These are phyloP conservation scores for Hyperoplus lanceolatus DNA, from an alignment of 2,797 vertebrate genomes.

Conservation along the genomic window DNA sequence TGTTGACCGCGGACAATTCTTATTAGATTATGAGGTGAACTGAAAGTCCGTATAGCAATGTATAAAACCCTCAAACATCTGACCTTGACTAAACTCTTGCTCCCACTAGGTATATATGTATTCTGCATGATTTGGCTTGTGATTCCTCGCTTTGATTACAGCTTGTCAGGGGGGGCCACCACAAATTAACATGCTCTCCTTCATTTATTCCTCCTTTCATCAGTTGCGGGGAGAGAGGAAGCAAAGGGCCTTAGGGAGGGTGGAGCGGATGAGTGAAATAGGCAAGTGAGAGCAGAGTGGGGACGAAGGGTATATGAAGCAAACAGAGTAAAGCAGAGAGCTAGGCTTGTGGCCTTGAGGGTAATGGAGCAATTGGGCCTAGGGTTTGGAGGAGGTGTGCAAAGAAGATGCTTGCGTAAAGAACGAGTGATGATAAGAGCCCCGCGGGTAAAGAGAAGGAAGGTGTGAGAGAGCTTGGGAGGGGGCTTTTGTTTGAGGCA, in stretches of 20 bases:
- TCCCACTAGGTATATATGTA: slow-evolving; percentile 21
- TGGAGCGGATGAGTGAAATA: slow-evolving; percentile 45
- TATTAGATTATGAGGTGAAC: slow-evolving; percentile 2
- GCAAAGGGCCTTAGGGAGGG: slow-evolving; percentile 49
- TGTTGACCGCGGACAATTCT: neutral
- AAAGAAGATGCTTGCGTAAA: slow-evolving; percentile 57
- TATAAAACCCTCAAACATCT: slow-evolving; percentile 12
- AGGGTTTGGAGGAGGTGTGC: slow-evolving; percentile 58
- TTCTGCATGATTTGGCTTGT: slow-evolving; percentile 41
- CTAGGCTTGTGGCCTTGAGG: slow-evolving; percentile 51
- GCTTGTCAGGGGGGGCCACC: slow-evolving; percentile 67
- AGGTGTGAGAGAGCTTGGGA: slow-evolving; percentile 53
- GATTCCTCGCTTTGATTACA: slow-evolving; percentile 73
- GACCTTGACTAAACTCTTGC: slow-evolving; percentile 49
- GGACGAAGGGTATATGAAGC: slow-evolving; percentile 34
- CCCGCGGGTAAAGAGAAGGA: slow-evolving; percentile 55
- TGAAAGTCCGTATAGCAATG: neutral
- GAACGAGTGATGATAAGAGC: slow-evolving; percentile 65
- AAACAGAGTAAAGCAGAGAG: slow-evolving; percentile 56
- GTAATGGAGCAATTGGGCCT: slow-evolving; percentile 52
- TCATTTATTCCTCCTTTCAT: slow-evolving; percentile 79
- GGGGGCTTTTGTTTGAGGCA: slow-evolving; percentile 73
- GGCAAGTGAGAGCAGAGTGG: slow-evolving; percentile 32
- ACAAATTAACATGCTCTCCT: slow-evolving; percentile 76
- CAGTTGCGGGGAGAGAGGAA: slow-evolving; percentile 47